These are phyloP conservation scores for Moxostoma hubbsi DNA, from an alignment of 2,797 vertebrate genomes.

Conservation along the genomic window DNA sequence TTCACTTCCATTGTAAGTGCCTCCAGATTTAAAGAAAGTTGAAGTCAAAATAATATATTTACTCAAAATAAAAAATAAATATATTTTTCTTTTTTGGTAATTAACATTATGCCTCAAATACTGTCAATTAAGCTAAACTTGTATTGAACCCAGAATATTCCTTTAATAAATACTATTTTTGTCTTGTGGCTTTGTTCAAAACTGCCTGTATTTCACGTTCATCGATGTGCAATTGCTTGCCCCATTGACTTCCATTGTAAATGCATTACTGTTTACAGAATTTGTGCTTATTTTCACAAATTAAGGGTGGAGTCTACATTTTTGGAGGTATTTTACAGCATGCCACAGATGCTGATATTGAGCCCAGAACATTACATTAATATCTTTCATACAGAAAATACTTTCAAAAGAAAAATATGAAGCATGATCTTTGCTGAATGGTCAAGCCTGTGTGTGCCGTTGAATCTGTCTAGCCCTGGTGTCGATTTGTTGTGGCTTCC, in stretches of 20 bases:
- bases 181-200: not conserved
- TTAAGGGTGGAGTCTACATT: not conserved
- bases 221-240: not conserved
- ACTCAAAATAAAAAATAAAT: too few relatives aligned
- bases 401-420: not conserved
- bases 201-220: not conserved
- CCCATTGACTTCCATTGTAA: not conserved
- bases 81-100: too few relatives aligned
- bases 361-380: conserved; percentile 10
- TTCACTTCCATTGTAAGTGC: too few relatives aligned
- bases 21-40: too few relatives aligned
- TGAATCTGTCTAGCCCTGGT: conserved; percentile 16
- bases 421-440: conserved; percentile 22
- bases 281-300: not conserved
- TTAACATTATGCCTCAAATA: too few relatives aligned
- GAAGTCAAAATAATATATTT: too few relatives aligned
- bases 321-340: not conserved
- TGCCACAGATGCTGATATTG: not conserved
- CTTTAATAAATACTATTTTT: not conserved
- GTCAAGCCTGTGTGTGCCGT: not conserved
- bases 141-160: too few relatives aligned
- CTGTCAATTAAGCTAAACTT: too few relatives aligned
- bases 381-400: not conserved
- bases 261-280: not conserved
- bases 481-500: not conserved